A percentile compares a stretch with the other conserved stretches of the same genome.
Evolutionary conservation across 1,140 invertebrate genomes (phyloP).

Genomic region (Cydia splendana): DNA sequence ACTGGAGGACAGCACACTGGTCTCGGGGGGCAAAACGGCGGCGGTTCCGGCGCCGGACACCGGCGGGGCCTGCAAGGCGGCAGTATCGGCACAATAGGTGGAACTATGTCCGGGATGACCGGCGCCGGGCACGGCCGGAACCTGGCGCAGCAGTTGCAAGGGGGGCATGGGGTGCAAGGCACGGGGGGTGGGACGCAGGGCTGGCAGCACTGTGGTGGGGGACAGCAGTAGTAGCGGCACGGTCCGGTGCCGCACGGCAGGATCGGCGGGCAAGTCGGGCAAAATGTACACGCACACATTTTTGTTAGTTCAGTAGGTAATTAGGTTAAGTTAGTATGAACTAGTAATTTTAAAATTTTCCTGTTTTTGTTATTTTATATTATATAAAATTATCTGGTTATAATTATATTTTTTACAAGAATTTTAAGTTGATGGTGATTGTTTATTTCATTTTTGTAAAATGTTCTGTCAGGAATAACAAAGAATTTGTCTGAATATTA

Average conservation of each 20-base stretch:
- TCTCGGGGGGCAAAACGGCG: constrained; percentile 53
- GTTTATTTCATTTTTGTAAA: not conserved
- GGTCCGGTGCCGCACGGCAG: constrained; percentile 62
- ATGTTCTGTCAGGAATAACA: not conserved
- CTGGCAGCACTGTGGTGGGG: constrained; percentile 58
- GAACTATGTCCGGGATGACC: constrained; percentile 61
- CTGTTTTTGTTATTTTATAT: constrained; percentile 38
- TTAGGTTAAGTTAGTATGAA: constrained; percentile 48
- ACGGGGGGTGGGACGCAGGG: constrained; percentile 64
- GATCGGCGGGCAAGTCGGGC: constrained; percentile 65
- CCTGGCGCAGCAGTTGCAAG: constrained; percentile 58
- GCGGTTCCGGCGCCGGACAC: constrained; percentile 52
- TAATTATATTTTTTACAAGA: constrained; percentile 20
- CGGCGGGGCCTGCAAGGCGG: constrained; percentile 62
- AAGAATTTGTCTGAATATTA: not conserved
- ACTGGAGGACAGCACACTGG: constrained; percentile 68
- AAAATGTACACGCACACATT: constrained; percentile 49
- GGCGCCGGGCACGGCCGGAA: constrained; percentile 65
- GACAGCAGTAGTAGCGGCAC: constrained; percentile 57
- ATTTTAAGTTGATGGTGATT: not conserved
- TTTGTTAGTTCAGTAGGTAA: not conserved
- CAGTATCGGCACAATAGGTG: constrained; percentile 63
- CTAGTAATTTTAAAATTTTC: constrained; percentile 35
- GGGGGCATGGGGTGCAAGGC: constrained; percentile 67
- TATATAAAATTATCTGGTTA: constrained; percentile 36